Percentiles rank a stretch among this genome's conserved stretches.
Evolutionary conservation across 2,888 invertebrate genomes (phyloP).

Genomic region (Acleris cristana): DNA sequence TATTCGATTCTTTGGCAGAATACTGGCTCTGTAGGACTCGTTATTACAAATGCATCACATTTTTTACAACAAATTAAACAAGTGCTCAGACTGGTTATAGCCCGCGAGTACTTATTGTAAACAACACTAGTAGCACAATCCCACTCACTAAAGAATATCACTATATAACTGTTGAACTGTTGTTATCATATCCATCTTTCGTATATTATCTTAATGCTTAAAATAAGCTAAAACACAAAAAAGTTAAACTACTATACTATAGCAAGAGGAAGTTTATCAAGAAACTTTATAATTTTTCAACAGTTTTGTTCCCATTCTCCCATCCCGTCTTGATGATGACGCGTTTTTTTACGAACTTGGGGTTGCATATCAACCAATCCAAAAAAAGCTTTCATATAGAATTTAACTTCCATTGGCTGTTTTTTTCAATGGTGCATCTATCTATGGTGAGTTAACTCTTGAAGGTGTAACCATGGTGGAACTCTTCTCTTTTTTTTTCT

Average conservation of each 20-base stretch:
- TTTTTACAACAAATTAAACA: slow-evolving; percentile 33
- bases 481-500: too few species aligned
- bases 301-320: too few species aligned
- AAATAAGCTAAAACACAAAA: not conserved
- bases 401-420: too few species aligned
- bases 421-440: too few species aligned
- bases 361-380: too few species aligned
- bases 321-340: too few species aligned
- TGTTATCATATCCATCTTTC: not conserved
- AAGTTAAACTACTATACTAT: not conserved
- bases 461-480: too few species aligned
- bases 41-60: slow-evolving; percentile 27
- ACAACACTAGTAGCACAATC: slow-evolving; percentile 2
- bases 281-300: slow-evolving; percentile 13
- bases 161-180: not conserved
- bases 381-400: too few species aligned
- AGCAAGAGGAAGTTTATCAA: slow-evolving; percentile 22
- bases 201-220: not conserved
- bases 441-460: too few species aligned
- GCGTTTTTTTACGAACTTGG: too few species aligned
- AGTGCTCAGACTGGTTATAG: slow-evolving; percentile 32
- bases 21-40: slow-evolving; percentile 22
- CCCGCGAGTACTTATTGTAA: slow-evolving; percentile 23
- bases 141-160: not conserved
- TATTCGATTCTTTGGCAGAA: slow-evolving; percentile 29